These are phyloP conservation scores for Brachystomella parvula DNA, from an alignment of 1,140 invertebrate species.

Conservation along the genomic window DNA sequence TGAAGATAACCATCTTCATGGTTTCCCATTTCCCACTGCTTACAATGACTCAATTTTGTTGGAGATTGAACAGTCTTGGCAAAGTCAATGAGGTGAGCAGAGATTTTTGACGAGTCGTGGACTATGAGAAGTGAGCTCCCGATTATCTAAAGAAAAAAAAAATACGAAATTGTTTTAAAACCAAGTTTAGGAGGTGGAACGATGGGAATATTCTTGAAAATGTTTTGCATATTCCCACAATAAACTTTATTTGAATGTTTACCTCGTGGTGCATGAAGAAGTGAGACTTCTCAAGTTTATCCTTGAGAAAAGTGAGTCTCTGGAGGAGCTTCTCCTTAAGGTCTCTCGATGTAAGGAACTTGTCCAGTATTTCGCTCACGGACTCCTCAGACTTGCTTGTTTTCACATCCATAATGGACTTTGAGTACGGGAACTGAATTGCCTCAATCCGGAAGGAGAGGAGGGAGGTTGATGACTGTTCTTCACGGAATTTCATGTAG, in stretches of 20 bases:
- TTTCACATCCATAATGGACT: constrained; percentile 21
- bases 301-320: constrained; percentile 62
- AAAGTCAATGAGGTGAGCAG: constrained; percentile 94
- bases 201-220: not conserved
- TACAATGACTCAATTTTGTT: constrained; percentile 59
- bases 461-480: constrained; percentile 81
- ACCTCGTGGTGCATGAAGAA: constrained; percentile 89
- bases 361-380: not conserved
- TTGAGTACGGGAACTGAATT: constrained; percentile 59
- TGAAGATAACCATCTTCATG: constrained; percentile 89
- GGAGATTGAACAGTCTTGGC: constrained; percentile 78
- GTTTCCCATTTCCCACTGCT: constrained; percentile 76
- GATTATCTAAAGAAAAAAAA: constrained; percentile 54
- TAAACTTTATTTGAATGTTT: constrained; percentile 35
- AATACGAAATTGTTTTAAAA: constrained; percentile 42
- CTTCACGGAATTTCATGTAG: constrained; percentile 92
- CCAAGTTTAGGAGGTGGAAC: not conserved
- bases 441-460: constrained; percentile 95
- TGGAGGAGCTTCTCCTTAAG: not conserved
- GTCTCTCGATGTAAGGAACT: not conserved
- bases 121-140: constrained; percentile 91
- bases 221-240: not conserved
- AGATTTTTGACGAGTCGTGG: constrained; percentile 72
- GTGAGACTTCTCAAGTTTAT: constrained; percentile 68
- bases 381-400: not conserved